Evolutionary conservation across 2,113 vertebrate genomes (phyloP).

Genomic region (Leucopsar rothschildi): DNA sequence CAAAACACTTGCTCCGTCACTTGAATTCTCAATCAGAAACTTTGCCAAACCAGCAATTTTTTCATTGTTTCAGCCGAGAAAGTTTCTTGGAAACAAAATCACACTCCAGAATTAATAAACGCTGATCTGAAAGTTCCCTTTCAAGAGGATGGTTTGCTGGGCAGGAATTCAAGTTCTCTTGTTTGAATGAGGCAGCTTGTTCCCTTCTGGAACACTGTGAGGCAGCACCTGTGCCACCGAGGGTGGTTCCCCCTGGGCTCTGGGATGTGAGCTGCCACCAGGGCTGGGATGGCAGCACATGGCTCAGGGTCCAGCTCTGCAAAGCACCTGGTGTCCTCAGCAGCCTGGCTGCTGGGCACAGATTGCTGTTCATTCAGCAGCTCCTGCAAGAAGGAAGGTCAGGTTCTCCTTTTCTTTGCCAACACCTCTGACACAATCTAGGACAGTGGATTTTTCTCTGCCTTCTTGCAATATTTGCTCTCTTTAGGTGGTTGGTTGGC

Average conservation of each 20-base stretch:
- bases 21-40: conserved; percentile 41
- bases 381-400: neutral
- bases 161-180: conserved; percentile 19
- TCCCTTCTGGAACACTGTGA: neutral
- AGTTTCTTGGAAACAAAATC: conserved; percentile 43
- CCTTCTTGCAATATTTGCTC: neutral
- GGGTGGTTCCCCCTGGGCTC: neutral
- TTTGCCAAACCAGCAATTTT: conserved; percentile 21
- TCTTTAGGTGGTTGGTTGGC: neutral
- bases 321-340: neutral
- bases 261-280: neutral
- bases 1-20: neutral
- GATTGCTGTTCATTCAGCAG: neutral
- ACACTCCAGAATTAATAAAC: conserved; percentile 9
- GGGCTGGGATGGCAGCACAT: accelerated
- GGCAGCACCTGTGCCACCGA: neutral
- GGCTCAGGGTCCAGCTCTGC: neutral
- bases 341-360: neutral
- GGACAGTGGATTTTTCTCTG: neutral
- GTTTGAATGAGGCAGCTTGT: neutral
- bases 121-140: conserved; percentile 36
- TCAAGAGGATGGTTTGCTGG: neutral
- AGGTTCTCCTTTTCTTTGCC: neutral
- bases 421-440: neutral
- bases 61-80: conserved; percentile 21